These are phyloP conservation scores for Phengaris arion DNA, from an alignment of 2,888 invertebrate species.

Conservation along the genomic window DNA sequence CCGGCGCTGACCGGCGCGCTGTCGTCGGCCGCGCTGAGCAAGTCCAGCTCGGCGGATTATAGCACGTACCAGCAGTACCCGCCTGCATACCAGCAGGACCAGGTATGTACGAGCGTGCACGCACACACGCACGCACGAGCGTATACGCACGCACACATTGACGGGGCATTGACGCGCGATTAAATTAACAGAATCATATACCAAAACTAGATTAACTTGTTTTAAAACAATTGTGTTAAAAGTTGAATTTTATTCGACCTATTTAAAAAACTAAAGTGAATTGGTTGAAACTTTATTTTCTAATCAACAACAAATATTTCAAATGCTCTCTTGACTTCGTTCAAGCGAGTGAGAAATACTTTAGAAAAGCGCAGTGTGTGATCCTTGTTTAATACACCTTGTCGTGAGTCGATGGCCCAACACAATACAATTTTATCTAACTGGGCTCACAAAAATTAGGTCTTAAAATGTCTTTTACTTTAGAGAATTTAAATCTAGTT, in stretches of 20 bases:
- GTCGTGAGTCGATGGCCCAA: neutral
- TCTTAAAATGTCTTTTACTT: neutral
- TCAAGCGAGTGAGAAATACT: too few species aligned
- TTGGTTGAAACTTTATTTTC: too few species aligned
- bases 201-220: too few species aligned
- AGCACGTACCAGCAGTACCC: slow-evolving; percentile 77
- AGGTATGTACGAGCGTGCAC: slow-evolving; percentile 52
- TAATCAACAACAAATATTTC: too few species aligned
- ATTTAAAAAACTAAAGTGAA: too few species aligned
- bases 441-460: neutral
- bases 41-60: slow-evolving; percentile 75
- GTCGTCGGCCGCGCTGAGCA: slow-evolving; percentile 81
- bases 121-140: slow-evolving; percentile 35
- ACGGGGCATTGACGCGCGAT: neutral
- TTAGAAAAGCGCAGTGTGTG: too few species aligned
- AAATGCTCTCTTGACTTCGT: too few species aligned
- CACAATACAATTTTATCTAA: neutral
- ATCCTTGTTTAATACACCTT: neutral
- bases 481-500: neutral
- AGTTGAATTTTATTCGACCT: too few species aligned
- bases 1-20: slow-evolving; percentile 79
- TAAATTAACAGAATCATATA: neutral
- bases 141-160: neutral
- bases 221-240: too few species aligned
- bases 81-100: slow-evolving; percentile 78